Evolutionary conservation across 2,113 vertebrate genomes (phyloP).

Genomic region (Hippolais icterina): DNA sequence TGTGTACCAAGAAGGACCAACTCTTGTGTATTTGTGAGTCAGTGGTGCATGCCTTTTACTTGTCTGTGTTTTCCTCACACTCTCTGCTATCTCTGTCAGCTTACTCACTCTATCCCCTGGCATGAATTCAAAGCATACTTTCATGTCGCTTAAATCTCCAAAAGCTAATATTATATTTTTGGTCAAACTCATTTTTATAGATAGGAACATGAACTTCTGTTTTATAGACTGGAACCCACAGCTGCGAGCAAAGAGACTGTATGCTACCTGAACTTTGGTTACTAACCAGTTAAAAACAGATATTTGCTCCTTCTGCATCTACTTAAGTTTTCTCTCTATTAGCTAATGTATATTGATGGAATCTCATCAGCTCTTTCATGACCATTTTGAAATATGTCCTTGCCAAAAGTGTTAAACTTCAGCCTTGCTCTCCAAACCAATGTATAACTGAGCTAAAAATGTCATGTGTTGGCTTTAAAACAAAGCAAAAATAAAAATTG

Average conservation of each 20-base stretch:
- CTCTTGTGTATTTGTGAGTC: background rate
- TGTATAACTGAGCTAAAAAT: conserved; percentile 49
- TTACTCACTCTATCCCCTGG: background rate
- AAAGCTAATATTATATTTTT: background rate
- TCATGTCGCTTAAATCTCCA: background rate
- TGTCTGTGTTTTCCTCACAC: background rate
- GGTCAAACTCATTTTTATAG: background rate
- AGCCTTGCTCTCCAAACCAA: conserved; percentile 34
- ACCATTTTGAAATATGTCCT: conserved; percentile 36
- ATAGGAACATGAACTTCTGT: background rate
- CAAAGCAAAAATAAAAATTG: conserved; percentile 52
- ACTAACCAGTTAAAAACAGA: conserved; percentile 37
- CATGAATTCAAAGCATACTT: background rate
- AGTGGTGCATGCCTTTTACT: background rate
- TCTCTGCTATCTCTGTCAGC: background rate
- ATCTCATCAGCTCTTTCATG: conserved; percentile 52
- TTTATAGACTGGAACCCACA: conserved; percentile 9
- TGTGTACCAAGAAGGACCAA: background rate
- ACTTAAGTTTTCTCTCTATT: conserved; percentile 47
- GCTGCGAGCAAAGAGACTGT: background rate
- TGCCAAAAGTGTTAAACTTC: conserved; percentile 47
- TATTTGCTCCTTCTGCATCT: conserved; percentile 35
- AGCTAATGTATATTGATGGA: conserved; percentile 46
- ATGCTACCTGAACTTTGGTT: background rate
- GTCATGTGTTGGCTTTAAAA: conserved; percentile 48